Percentiles rank a stretch among this genome's conserved stretches.
Evolutionary conservation across 2,797 vertebrate species (phyloP).

Genomic region (Caiman crocodilus): DNA sequence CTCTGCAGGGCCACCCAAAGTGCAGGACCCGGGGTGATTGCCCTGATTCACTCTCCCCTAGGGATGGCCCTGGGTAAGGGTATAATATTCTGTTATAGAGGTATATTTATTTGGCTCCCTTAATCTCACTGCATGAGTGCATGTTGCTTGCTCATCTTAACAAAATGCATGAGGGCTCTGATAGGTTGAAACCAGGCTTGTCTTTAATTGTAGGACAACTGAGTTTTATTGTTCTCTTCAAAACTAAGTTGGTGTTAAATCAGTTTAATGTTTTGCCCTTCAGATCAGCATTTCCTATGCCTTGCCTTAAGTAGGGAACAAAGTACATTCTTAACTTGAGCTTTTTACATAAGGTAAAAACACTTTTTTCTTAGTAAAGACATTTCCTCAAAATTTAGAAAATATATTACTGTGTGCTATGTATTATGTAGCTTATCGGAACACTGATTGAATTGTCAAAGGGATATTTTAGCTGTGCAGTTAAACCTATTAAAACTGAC

Average conservation of each 20-base stretch:
- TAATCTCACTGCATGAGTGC: not conserved
- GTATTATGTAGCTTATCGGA: too few species aligned
- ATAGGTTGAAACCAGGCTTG: not conserved
- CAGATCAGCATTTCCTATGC: not conserved
- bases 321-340: not conserved
- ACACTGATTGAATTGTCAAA: not conserved
- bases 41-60: too few species aligned
- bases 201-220: not conserved
- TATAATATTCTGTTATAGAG: not conserved
- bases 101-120: not conserved
- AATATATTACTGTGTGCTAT: too few species aligned
- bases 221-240: not conserved
- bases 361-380: too few species aligned
- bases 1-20: too few species aligned
- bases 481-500: not conserved
- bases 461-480: not conserved
- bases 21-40: too few species aligned
- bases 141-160: not conserved
- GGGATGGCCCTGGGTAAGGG: too few species aligned
- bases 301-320: not conserved
- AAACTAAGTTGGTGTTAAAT: too few species aligned
- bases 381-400: too few species aligned
- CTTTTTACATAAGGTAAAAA: not conserved
- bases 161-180: not conserved
- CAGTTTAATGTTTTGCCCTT: not conserved